A percentile compares a stretch with the other conserved stretches of the same genome.
phyloP scores from a whole-genome alignment of 1,140 invertebrate genomes.

The Drosophila tropicalis region DNA sequence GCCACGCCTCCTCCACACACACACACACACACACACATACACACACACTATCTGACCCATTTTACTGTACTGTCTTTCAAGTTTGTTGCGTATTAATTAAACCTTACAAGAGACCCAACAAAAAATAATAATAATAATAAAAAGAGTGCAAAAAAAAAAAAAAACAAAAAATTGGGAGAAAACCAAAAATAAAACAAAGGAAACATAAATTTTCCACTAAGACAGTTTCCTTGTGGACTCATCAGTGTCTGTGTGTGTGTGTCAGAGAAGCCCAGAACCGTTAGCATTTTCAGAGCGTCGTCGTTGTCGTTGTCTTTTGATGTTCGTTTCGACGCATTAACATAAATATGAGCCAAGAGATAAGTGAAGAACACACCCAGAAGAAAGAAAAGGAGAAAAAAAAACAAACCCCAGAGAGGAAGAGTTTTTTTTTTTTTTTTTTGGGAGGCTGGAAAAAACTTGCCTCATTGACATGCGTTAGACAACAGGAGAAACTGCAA shows the following conservation, averaged over 20 bases:
- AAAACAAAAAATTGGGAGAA: slow-evolving; percentile 8
- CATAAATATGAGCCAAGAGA: slow-evolving; percentile 75
- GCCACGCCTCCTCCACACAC: slow-evolving; percentile 21
- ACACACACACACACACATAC: slow-evolving; percentile 14
- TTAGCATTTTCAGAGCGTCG: slow-evolving; percentile 47
- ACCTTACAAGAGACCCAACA: slow-evolving; percentile 31
- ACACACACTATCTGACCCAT: slow-evolving; percentile 25
- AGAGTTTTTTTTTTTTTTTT: slow-evolving; percentile 2
- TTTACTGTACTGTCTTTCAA: slow-evolving; percentile 5
- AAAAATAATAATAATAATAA: neutral
- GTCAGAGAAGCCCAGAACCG: slow-evolving; percentile 40
- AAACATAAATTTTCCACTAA: slow-evolving; percentile 74
- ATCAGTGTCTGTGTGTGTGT: slow-evolving; percentile 10
- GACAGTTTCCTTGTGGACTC: slow-evolving; percentile 63
- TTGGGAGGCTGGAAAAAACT: slow-evolving; percentile 28
- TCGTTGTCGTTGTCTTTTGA: slow-evolving; percentile 61
- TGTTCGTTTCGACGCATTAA: slow-evolving; percentile 68
- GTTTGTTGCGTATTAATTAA: slow-evolving; percentile 66
- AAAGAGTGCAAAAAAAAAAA: neutral
- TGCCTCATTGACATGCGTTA: slow-evolving; percentile 76
- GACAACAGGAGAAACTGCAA: slow-evolving; percentile 52
- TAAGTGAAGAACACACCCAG: slow-evolving; percentile 76
- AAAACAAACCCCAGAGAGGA: neutral
- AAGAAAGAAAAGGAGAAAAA: slow-evolving; percentile 3
- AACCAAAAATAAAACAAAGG: slow-evolving; percentile 53